Evolutionary conservation across 2,888 invertebrate species (phyloP), one percentile per base, ranked within the genome.

Genomic region (Stenodera caucasica): DNA sequence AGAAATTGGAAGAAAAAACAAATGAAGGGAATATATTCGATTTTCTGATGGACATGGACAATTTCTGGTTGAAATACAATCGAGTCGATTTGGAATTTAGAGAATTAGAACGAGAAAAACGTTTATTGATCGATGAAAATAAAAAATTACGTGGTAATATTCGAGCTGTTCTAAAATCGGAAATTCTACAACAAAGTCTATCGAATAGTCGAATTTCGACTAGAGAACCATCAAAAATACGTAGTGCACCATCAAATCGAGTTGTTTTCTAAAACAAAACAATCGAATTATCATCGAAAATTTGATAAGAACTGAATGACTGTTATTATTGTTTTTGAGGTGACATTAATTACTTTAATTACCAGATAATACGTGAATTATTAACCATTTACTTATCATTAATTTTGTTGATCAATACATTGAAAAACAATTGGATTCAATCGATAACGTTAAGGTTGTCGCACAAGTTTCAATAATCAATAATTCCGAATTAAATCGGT

Each of bases 61-160:
- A 81, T 61, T 83, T 85, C 72, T 85, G 85, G 85, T 77, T 79
- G 68, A 73, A 81, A 8, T 83, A 79, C 71, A 85, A 83, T 71
- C 82, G 82, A 68, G 83, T 81, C 0, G 70, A 81, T 49, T 66
- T 80, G 3, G 77, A 78, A 55, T 71, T 69, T 49, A 66, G 70
- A 49, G 74, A 75, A 33, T 71, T 85, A 60, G 83, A 81, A 65
- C 78, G 79, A 51, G 80, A 82, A 57, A 82, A 82, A n/a, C 74
- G 80, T 59, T 73, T 49, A 57, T 77, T 83, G 52, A 61, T 75
- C 37, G 72, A 78, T 50, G 84, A 85, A 70, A 86, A 86, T 72
- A 78, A 81, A 53, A 71, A 77, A 50, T 64, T 83, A 55, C 77
- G 78, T 62, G 72, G 72, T 4, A 72, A 77, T 57, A 71, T 82